Base-by-base conservation (phyloP, 2,113 vertebrate species). In the Perca fluviatilis region DNA sequence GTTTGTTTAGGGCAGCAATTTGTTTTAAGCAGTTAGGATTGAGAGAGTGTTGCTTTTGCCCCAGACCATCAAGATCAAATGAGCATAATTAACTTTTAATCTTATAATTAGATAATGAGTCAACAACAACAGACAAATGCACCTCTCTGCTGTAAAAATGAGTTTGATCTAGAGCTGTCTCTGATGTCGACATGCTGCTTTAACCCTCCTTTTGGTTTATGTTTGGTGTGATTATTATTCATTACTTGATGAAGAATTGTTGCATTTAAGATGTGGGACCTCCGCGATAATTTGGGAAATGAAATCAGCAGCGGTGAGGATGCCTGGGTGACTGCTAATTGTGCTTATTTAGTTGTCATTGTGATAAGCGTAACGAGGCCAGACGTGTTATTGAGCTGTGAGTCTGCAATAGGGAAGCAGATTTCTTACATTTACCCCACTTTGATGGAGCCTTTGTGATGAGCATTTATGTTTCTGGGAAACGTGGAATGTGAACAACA, bases 281-380 rank as follows among this genome's bases (percentile, higher is more conserved):
- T 72, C 76, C 10, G 11, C 46, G 75, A 90, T 87, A 56, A 81
- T 88, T 91, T 76, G 66, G 88, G 86, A 81, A 86, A 74, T 83
- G 78, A 82, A 86, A 86, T 86, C 74, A 50, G 73, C 88, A 72
- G 90, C 74, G 14, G 77, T 13, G 83, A 84, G 79, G 67, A 78
- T 81, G 88, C 84, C 87, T 82, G 88, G 84, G 74, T 90, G 89
- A 89, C 91, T 87, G 93, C 91, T 93, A 94, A 93, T 94, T 92
- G 90, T 78, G 80, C 80, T 94, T 94, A 95, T 95, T 92, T 94
- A 94, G 95, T 86, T 91, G 93, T 95, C 94, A 94, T 84, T 86
- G 88, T 91, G 89, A 93, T 81, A 80, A 91, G 94, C 82, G 92
- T 93, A 93, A 95, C 90, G 82, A 92, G 93, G 86, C 79, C 83